Percentiles rank a stretch among this genome's conserved stretches.
Evolutionary conservation across 2,888 invertebrate genomes (phyloP).

Genomic region (Lycaena phlaeas): DNA sequence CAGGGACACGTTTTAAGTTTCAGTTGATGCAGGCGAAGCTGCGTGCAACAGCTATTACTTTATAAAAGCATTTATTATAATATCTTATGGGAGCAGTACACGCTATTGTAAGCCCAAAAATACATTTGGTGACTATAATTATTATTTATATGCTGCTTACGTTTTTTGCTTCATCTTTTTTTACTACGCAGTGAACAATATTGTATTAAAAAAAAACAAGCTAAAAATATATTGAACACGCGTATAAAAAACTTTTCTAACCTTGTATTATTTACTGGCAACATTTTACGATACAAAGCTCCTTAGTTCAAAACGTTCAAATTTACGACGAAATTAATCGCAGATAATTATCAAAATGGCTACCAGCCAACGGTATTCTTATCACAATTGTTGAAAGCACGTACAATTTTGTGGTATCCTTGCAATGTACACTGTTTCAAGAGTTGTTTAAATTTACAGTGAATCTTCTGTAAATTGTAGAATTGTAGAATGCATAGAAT

Average conservation of each 20-base stretch:
- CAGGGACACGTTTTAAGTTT: too few species aligned
- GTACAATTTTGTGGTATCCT: not conserved
- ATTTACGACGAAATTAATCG: slow-evolving; percentile 15
- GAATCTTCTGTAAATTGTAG: not conserved
- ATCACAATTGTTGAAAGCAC: slow-evolving; percentile 8
- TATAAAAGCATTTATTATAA: too few species aligned
- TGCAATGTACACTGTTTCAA: not conserved
- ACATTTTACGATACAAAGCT: slow-evolving; percentile 2
- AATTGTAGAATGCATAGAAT: too few species aligned
- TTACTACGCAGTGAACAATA: too few species aligned
- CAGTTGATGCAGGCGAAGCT: too few species aligned
- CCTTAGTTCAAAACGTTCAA: slow-evolving; percentile 2
- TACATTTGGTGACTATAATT: too few species aligned
- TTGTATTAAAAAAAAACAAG: not conserved
- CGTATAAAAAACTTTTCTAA: slow-evolving; percentile 1
- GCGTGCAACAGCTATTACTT: too few species aligned
- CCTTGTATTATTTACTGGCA: slow-evolving; percentile 5
- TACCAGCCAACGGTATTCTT: slow-evolving; percentile 12
- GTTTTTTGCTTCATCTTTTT: too few species aligned
- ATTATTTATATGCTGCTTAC: too few species aligned
- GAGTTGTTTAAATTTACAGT: not conserved
- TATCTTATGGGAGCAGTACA: too few species aligned
- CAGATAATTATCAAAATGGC: slow-evolving; percentile 17
- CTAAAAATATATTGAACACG: not conserved
- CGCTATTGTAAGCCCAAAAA: too few species aligned